Conservation (phyloP, 2,113 vertebrate species). For the Aviceda subcristata region DNA sequence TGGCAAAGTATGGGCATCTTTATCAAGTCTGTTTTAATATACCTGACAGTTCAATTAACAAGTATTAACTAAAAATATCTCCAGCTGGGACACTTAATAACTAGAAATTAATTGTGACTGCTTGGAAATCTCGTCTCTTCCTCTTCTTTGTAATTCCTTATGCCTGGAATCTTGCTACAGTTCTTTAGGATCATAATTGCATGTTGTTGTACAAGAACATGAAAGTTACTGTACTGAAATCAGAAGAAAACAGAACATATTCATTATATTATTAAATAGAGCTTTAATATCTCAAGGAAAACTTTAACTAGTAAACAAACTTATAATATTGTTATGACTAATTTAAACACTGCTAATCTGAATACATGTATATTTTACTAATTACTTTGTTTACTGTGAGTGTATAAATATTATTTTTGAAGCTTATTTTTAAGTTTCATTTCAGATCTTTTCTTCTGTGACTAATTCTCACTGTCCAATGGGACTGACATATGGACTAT, state of each 20-base stretch:
- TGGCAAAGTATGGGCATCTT: not conserved
- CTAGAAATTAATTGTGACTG: not conserved
- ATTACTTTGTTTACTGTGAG: not conserved
- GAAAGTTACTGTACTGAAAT: not conserved
- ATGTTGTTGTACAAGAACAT: not conserved
- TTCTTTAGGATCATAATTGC: constrained; percentile 10
- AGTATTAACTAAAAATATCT: constrained; percentile 22
- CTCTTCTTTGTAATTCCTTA: not conserved
- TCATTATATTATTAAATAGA: constrained; percentile 12
- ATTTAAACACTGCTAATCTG: not conserved
- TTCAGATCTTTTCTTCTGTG: not conserved
- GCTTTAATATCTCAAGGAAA: constrained; percentile 4
- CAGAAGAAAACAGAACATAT: not conserved
- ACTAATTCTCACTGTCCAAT: not conserved
- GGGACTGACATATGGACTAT: not conserved
- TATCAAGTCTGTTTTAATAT: not conserved
- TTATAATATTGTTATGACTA: not conserved
- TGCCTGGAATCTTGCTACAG: not conserved
- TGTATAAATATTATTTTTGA: not conserved
- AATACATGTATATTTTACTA: not conserved
- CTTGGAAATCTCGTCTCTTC: not conserved
- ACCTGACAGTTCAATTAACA: constrained; percentile 29
- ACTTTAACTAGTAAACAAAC: not conserved
- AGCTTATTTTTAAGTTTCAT: not conserved
- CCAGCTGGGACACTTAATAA: not conserved